Conservation (phyloP, 2,888 invertebrate species). For the Agonum fuliginosum region DNA sequence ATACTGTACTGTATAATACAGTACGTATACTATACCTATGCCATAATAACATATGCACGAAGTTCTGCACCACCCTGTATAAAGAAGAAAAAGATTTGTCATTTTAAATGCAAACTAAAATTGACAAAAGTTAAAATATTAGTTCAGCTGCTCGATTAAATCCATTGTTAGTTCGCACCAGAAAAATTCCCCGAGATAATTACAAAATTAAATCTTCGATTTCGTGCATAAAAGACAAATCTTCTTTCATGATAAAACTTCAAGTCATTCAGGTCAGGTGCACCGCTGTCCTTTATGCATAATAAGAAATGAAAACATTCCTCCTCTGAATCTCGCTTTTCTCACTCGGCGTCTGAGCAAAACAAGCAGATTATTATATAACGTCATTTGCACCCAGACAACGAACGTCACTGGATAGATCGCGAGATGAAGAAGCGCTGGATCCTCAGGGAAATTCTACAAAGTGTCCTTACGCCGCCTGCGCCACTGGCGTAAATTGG, state of each 20-base stretch:
- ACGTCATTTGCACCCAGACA: constrained; percentile 42
- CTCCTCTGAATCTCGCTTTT: background rate
- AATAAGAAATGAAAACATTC: constrained; percentile 8
- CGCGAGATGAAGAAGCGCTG: constrained; percentile 22
- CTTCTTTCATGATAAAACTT: constrained; percentile 9
- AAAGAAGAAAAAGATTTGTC: too few species aligned
- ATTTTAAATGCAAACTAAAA: too few species aligned
- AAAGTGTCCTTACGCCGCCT: constrained; percentile 2
- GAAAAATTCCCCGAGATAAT: background rate
- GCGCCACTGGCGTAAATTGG: constrained; percentile 34
- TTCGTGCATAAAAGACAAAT: background rate
- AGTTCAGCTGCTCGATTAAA: too few species aligned
- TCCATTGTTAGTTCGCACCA: too few species aligned
- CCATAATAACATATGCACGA: too few species aligned
- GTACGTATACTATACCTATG: too few species aligned
- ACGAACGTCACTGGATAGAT: constrained; percentile 33
- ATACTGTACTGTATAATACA: too few species aligned
- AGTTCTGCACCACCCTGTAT: too few species aligned
- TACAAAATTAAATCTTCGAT: background rate
- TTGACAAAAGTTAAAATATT: too few species aligned
- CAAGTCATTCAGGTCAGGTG: constrained; percentile 22
- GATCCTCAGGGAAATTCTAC: constrained; percentile 35
- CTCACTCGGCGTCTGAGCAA: background rate
- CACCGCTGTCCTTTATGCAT: constrained; percentile 15
- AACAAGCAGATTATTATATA: constrained; percentile 46